A percentile compares a stretch with the other conserved stretches of the same genome.
phyloP scores from a whole-genome alignment of 1,140 invertebrate species.

The Lordiphosa collinella region DNA sequence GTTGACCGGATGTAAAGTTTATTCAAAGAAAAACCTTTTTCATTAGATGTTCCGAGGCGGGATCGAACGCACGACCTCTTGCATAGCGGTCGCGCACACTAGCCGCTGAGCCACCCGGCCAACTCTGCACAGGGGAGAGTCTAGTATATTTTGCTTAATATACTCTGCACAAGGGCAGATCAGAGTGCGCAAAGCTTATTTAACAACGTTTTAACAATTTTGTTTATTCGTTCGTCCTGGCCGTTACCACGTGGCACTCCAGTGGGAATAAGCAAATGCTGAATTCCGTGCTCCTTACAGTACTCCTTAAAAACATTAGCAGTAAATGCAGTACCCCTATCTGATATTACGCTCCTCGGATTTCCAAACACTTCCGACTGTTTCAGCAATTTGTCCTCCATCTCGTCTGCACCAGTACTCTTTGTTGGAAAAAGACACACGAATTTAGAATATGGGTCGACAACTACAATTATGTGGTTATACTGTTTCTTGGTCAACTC shows the following conservation, averaged over 20 bases:
- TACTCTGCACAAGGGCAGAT: too few relatives aligned
- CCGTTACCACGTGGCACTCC: constrained; percentile 7
- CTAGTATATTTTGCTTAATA: too few relatives aligned
- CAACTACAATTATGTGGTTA: background rate
- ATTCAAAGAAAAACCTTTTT: too few relatives aligned
- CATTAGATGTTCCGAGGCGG: too few relatives aligned
- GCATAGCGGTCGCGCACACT: too few relatives aligned
- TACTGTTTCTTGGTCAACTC: too few relatives aligned
- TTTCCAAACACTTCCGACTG: background rate
- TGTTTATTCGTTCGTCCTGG: constrained; percentile 2
- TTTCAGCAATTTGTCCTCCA: background rate
- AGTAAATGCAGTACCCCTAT: constrained; percentile 7
- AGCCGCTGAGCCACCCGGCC: too few relatives aligned
- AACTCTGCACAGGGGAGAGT: too few relatives aligned
- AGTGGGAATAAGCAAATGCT: constrained; percentile 6
- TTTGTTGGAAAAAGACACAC: constrained; percentile 1
- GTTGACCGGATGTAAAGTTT: too few relatives aligned
- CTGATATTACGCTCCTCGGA: background rate
- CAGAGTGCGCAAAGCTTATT: too few relatives aligned
- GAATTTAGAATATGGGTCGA: background rate
- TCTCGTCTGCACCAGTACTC: background rate
- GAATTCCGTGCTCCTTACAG: background rate
- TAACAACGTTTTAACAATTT: too few relatives aligned
- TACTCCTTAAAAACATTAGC: constrained; percentile 4
- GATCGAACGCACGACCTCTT: too few relatives aligned